phyloP scores from a whole-genome alignment of 2,888 invertebrate species.

The Argyresthia goedartella region DNA sequence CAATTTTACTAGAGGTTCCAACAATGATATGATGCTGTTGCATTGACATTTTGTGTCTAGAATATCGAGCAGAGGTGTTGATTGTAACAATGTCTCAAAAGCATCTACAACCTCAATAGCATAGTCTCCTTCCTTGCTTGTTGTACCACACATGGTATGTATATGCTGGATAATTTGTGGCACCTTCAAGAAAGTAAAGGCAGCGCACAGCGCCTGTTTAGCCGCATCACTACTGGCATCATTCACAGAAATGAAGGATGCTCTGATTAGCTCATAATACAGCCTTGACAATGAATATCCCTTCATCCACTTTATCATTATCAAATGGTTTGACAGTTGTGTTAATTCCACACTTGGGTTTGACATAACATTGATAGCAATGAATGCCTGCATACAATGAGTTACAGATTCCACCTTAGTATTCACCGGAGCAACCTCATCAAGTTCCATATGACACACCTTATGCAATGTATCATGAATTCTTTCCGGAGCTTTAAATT shows the following conservation, averaged over 20 bases:
- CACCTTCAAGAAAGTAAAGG: conserved; percentile 93
- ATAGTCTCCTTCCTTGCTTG: conserved; percentile 73
- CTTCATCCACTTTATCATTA: conserved; percentile 88
- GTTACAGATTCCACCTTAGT: conserved; percentile 75
- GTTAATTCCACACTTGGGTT: conserved; percentile 89
- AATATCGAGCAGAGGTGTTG: conserved; percentile 86
- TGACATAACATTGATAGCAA: conserved; percentile 86
- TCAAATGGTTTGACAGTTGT: conserved; percentile 83
- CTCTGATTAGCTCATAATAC: conserved; percentile 90
- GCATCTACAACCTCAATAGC: conserved; percentile 85
- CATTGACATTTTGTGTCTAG: conserved; percentile 92
- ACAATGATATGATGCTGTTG: conserved; percentile 86
- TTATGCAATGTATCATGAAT: conserved; percentile 74
- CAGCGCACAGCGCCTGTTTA: conserved; percentile 93
- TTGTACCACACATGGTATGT: conserved; percentile 69
- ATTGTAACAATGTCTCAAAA: conserved; percentile 86
- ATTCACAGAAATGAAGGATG: conserved; percentile 90
- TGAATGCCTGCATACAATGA: conserved; percentile 82
- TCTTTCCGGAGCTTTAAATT: conserved; percentile 65
- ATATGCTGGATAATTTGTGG: conserved; percentile 83
- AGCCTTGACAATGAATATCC: conserved; percentile 84
- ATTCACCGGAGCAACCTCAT: conserved; percentile 68
- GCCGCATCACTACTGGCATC: conserved; percentile 84
- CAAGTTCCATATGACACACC: conserved; percentile 73
- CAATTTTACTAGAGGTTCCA: conserved; percentile 85